Conservation (phyloP, 2,888 invertebrate genomes). For the Drosophila pegasa region DNA sequence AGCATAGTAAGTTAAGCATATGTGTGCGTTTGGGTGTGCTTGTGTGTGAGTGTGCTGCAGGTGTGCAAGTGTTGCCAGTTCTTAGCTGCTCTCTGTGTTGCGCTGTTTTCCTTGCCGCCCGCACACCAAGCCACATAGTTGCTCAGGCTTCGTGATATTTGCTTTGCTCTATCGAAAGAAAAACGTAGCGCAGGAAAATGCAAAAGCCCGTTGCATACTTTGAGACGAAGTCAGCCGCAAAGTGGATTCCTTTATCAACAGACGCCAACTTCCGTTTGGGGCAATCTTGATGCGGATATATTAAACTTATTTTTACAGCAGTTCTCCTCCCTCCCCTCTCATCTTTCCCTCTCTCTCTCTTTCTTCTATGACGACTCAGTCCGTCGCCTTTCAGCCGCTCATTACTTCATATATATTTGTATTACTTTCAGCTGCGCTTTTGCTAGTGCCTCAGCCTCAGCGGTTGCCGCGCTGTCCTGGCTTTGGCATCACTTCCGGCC, state of each 20-base stretch:
- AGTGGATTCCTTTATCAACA: constrained; percentile 66
- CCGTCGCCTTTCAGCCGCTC: constrained; percentile 38
- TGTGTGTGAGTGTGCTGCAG: background rate
- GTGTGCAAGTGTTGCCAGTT: constrained; percentile 46
- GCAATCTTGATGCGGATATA: constrained; percentile 75
- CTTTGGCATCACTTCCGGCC: constrained; percentile 57
- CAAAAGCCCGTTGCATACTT: constrained; percentile 54
- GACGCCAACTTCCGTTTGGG: constrained; percentile 44
- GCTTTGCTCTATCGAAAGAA: constrained; percentile 32
- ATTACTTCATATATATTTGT: constrained; percentile 49
- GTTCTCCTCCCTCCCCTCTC: constrained; percentile 8
- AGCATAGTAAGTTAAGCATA: constrained; percentile 2
- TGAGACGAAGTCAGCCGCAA: constrained; percentile 55
- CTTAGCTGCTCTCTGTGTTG: constrained; percentile 13
- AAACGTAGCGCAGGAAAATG: constrained; percentile 14
- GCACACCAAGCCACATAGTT: constrained; percentile 22
- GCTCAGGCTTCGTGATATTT: constrained; percentile 50
- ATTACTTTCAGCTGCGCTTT: constrained; percentile 44
- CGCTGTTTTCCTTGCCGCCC: constrained; percentile 38
- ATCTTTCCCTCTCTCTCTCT: background rate
- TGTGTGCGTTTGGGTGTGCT: constrained; percentile 5
- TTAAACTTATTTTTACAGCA: constrained; percentile 76
- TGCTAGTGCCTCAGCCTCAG: constrained; percentile 16
- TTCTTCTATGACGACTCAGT: constrained; percentile 22
- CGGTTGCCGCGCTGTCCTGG: constrained; percentile 15